phyloP scores from a whole-genome alignment of 2,113 vertebrate species.

The Poeciliopsis retropinna region DNA sequence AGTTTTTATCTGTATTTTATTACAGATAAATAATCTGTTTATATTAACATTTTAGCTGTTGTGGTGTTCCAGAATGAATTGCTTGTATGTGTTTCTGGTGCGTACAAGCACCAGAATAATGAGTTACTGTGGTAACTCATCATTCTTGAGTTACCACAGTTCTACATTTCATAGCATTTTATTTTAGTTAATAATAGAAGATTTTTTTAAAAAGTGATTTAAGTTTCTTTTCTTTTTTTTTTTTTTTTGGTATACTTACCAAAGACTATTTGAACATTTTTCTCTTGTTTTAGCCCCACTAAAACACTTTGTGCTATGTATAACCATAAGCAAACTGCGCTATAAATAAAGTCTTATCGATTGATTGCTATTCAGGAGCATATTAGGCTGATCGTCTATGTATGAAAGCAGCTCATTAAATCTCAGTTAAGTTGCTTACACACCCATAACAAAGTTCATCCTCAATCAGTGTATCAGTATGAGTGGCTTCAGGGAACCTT shows the following conservation, averaged over 20 bases:
- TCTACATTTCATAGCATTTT: background rate
- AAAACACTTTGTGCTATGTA: no score
- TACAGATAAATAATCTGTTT: no score
- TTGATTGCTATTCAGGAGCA: background rate
- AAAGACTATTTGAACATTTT: background rate
- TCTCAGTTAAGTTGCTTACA: background rate
- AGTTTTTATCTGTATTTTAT: background rate
- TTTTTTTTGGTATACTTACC: no score
- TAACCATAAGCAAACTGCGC: background rate
- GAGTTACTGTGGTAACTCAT: no score
- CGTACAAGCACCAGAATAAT: no score
- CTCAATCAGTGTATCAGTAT: background rate
- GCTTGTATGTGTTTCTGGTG: background rate
- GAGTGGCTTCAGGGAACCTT: conserved; percentile 1
- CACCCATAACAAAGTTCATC: background rate
- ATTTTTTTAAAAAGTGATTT: background rate
- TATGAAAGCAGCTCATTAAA: background rate
- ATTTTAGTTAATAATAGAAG: background rate
- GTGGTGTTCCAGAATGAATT: background rate
- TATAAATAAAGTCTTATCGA: background rate
- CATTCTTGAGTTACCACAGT: background rate
- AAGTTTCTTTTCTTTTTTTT: no score
- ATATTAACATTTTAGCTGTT: background rate
- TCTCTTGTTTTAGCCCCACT: background rate
- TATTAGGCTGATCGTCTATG: background rate